Evolutionary conservation across 2,113 vertebrate species (phyloP), one percentile per base, ranked within the genome.

Genomic region (Gnathonemus longibarbis): DNA sequence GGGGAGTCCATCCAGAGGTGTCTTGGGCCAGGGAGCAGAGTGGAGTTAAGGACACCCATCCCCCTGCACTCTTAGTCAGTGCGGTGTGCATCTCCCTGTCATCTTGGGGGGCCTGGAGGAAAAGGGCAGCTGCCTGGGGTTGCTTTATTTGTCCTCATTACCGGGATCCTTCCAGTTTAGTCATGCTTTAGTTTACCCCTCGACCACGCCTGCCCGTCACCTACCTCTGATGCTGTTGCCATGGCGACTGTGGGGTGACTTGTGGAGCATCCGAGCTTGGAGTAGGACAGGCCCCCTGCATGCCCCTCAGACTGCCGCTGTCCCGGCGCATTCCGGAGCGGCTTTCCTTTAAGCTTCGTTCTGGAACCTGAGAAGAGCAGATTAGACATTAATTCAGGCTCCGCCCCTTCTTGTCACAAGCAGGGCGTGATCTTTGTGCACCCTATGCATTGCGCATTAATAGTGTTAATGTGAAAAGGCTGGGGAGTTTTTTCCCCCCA

Each of bases 241-340:
- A 94, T 92, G 93, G 95, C 53, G 91, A 95, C 92, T 94, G 90
- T 91, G 92, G 92, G 91, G 89, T 89, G 91, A 92, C 94, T 94
- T 94, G 90, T 93, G 56, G 9, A 39, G 74, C 74, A 49, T 39
- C 87, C 84, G 91, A 21, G 13, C 52, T 9, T 80, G 53, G 90
- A 31, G 48, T 85, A 52, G 88, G 74, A 50, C 35, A 31, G 31
- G 92, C 90, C 91, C 94, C 92, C 70, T 27, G 90, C 39, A 92
- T 93, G 87, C 87, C 94, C 92, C 91, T 93, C 42, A 94, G 95
- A 42, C 93, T 93, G 93, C 94, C 94, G 94, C 94, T 85, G 39
- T 94, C 91, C 89, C 89, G 0, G 1, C 74, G 80, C 91, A 87
- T 91, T 90, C 91, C 91, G 89, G 88, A 92, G 92, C 90, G 90